Percentiles rank a stretch among this genome's conserved stretches.
These are phyloP conservation scores for Kuschelorhynchus macadamiae DNA, from an alignment of 2,888 invertebrate genomes.

Conservation along the genomic window DNA sequence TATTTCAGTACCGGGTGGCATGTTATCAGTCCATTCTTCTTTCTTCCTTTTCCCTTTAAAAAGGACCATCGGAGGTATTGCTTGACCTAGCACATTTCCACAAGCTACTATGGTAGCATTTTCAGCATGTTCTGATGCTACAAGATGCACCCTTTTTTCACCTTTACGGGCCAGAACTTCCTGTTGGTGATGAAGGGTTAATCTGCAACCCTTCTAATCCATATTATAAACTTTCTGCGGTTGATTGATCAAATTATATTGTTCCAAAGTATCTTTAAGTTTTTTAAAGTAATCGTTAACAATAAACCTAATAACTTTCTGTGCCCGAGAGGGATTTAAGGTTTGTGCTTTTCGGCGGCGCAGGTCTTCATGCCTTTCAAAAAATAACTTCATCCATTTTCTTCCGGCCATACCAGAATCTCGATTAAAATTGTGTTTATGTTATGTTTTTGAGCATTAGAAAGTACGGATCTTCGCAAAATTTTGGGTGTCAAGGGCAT, in stretches of 20 bases:
- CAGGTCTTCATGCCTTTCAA: not conserved
- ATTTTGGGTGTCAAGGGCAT: constrained; percentile 12
- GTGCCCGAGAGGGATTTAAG: constrained; percentile 1
- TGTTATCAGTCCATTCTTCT: constrained; percentile 48
- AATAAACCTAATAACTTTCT: not conserved
- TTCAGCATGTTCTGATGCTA: constrained; percentile 60
- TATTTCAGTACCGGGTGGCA: constrained; percentile 53
- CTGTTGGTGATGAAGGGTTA: constrained; percentile 5
- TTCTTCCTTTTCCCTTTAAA: constrained; percentile 55
- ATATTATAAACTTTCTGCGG: constrained; percentile 16
- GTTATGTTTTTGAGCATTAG: not conserved
- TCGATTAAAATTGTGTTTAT: too few relatives aligned
- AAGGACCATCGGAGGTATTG: constrained; percentile 59
- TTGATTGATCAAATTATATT: not conserved
- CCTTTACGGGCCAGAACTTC: constrained; percentile 2
- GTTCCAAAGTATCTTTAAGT: not conserved
- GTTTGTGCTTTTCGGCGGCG: not conserved
- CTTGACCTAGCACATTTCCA: constrained; percentile 57
- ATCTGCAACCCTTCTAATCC: constrained; percentile 5
- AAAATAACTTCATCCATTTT: too few relatives aligned
- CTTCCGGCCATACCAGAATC: not conserved
- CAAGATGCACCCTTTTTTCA: constrained; percentile 53
- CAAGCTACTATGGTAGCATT: constrained; percentile 57
- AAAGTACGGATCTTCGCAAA: not conserved
- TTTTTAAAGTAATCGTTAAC: constrained; percentile 6